Conservation (phyloP, 2,888 invertebrate genomes). For the Cordilura impudica region DNA sequence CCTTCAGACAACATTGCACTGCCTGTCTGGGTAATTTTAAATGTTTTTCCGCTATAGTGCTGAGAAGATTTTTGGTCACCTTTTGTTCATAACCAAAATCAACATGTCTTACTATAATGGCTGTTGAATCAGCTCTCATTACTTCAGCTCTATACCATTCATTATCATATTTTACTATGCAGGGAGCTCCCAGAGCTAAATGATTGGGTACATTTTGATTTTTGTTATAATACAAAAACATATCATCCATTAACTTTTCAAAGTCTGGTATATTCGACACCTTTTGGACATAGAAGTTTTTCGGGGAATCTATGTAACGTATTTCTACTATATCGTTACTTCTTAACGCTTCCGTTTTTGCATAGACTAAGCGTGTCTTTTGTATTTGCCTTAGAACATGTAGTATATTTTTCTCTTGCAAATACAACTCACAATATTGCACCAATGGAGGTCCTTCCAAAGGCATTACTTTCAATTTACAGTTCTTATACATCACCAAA, state of each 20-base stretch:
- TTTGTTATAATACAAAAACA: constrained; percentile 81
- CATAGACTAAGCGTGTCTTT: constrained; percentile 72
- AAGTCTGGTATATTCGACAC: constrained; percentile 81
- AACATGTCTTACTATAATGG: constrained; percentile 88
- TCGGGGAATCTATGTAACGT: constrained; percentile 80
- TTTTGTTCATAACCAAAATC: constrained; percentile 97
- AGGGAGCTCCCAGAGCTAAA: constrained; percentile 82
- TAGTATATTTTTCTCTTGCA: constrained; percentile 76
- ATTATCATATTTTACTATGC: constrained; percentile 88
- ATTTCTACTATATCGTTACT: constrained; percentile 75
- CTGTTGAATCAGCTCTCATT: constrained; percentile 80
- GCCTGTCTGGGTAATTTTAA: constrained; percentile 86
- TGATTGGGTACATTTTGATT: constrained; percentile 78
- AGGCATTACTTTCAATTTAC: constrained; percentile 83
- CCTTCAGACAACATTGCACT: constrained; percentile 86
- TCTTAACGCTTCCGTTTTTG: constrained; percentile 69
- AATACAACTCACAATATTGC: constrained; percentile 86
- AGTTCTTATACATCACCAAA: constrained; percentile 82
- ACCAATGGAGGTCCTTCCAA: constrained; percentile 85
- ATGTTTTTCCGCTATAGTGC: constrained; percentile 82
- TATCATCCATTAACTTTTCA: constrained; percentile 83
- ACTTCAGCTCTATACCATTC: constrained; percentile 95
- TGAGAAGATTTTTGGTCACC: constrained; percentile 81
- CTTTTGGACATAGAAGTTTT: constrained; percentile 86
- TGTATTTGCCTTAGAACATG: constrained; percentile 72